Base-by-base conservation (phyloP, 2,113 vertebrate species). In the Lathamus discolor region DNA sequence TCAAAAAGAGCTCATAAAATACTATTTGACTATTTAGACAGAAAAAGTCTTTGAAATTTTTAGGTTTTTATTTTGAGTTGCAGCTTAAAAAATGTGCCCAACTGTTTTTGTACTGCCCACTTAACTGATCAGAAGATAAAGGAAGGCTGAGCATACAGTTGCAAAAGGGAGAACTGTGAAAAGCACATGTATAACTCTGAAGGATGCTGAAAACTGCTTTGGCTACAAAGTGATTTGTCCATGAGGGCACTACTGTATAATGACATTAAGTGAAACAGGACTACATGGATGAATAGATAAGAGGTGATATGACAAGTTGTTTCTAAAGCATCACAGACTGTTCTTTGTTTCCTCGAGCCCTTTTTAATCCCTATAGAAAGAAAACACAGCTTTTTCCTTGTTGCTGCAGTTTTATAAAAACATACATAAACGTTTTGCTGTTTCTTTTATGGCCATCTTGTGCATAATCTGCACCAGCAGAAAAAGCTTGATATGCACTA, bases 321-420 rank as follows among this genome's bases (percentile, higher is more conserved):
- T 92, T 84, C 43, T 84, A 46, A 89, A 84, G 35, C 33, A 52
- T 48, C 37, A 19, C 66, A 90, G 43, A 11, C 39, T 29, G 7
- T 67, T 89, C 31, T 78, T 83, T 74, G 19, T 91, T 76, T 87
- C 33, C 39, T 76, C 15, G 28, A 68, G 6, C 23, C 18, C 5
- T 51, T 82, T 87, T 75, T 64, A 93, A 87, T 90, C 7, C 43
- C 27, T 68, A 16, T 27, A 57, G 74, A 49, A 75, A 51, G 33
- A 75, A 41, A 91, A 5, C 17, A 43, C 11, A 55, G 52, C 7
- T 81, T 84, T 84, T 91, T 79, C 31, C 39, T 44, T 72, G 18
- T 76, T 91, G 44, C 52, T 95, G 82, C 70, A 79, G 14, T 85
- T 94, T 86, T 89, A 46, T 55, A 66, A 88, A 92, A 83, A 25